Evolutionary conservation across 2,888 invertebrate genomes (phyloP), one percentile per base, ranked within the genome.

Genomic region (Protodeltote pygarga): DNA sequence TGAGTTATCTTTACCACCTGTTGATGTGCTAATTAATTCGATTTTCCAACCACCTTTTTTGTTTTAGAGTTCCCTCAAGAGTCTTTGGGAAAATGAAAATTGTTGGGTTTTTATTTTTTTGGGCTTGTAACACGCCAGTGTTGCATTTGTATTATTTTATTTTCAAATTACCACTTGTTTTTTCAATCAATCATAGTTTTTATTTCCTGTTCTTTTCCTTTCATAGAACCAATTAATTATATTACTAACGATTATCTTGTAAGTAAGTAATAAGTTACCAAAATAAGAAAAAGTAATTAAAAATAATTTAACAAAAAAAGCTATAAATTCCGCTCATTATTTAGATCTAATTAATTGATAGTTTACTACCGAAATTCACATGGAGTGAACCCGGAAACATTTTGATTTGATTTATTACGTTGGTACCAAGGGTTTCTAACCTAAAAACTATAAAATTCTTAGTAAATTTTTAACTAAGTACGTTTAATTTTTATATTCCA

Each of bases 1-100:
- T 60, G 69, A 83, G 79, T 87, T 86, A 85, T 82, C 81, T 79
- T 64, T 64, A 55, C 81, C 82, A 90, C 88, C 90, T 90, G 90
- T 89, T 89, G 89, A 83, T 76, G 70, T 68, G 54, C 66, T 89
- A 89, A 89, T 90, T 89, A 85, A 89, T 89, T 88, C 83, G 79
- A 89, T 89, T 85, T 82, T 62, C 57, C 61, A 59, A 65, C 68
- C 71, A 74, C 71, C 66, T 59, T 69, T n/a, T 63, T 62, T 57
- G 62, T 74, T 77, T 75, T 61, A 69, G 72, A 68, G 65, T 66
- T 73, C 72, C 54, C 49, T 53, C 32, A 33, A 62, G 29, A 53
- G 38, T 45, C 10, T 65, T 45, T 39, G 29, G 2, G 38, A 54
- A 48, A 46, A 44, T 39, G 23, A 13, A 34, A 10, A 20, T 5